Conservation (phyloP, 2,888 invertebrate genomes). For the Lagria hirta region DNA sequence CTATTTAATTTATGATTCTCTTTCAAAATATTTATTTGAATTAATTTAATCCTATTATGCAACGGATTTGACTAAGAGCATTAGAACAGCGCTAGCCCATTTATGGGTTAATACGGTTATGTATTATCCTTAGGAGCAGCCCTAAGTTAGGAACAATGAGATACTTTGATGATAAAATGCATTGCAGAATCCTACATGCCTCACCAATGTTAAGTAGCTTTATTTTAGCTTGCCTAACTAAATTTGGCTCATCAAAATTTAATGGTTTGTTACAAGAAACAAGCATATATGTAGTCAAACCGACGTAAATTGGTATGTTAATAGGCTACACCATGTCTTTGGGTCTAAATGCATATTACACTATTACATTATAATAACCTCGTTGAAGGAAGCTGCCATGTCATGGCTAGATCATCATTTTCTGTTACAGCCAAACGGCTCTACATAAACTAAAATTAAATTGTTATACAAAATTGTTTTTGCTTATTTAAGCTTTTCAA, state of each 20-base stretch:
- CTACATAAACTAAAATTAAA: no score
- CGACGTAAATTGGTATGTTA: slow-evolving; percentile 8
- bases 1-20: no score
- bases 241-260: slow-evolving; percentile 4
- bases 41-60: slow-evolving; percentile 23
- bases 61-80: slow-evolving; percentile 20
- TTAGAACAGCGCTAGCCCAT: slow-evolving; percentile 20
- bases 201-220: slow-evolving; percentile 3
- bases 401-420: no score
- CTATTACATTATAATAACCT: slow-evolving; percentile 18
- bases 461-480: no score
- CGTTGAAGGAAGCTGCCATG: no score
- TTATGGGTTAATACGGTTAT: slow-evolving; percentile 22
- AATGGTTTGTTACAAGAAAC: slow-evolving; percentile 2
- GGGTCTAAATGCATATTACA: slow-evolving; percentile 13
- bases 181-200: no score
- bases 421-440: no score
- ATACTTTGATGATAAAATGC: no score
- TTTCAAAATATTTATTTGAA: slow-evolving; percentile 18
- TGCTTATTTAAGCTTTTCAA: no score
- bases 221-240: no score
- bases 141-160: no score
- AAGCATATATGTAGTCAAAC: slow-evolving; percentile 5
- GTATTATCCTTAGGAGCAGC: slow-evolving; percentile 11
- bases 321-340: slow-evolving; percentile 13